phyloP scores from a whole-genome alignment of 2,797 vertebrate species.

The Peromyscus attwateri region DNA sequence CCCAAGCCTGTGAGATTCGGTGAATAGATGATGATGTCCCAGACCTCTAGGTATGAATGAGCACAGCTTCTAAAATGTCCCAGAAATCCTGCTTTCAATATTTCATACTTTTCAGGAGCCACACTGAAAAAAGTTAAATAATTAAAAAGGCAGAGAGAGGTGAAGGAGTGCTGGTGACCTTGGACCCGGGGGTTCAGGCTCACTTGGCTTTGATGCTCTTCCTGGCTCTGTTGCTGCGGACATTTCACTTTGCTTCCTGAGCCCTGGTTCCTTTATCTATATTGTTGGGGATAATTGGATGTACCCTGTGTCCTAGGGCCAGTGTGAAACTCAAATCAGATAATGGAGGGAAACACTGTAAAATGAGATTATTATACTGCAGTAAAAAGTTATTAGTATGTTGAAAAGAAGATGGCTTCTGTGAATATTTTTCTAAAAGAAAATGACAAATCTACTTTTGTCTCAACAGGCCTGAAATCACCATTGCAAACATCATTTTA shows the following conservation, averaged over 20 bases:
- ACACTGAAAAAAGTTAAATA: not conserved
- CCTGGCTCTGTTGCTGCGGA: not conserved
- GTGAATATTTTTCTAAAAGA: slow-evolving; percentile 49
- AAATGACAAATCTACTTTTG: slow-evolving; percentile 30
- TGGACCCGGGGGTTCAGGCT: not conserved
- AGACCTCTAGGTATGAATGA: not conserved
- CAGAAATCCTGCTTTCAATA: not conserved
- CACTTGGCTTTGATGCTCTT: not conserved
- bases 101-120: not conserved
- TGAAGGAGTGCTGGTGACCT: not conserved
- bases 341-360: not conserved
- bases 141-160: not conserved
- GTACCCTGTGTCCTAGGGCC: not conserved
- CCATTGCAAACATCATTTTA: not conserved
- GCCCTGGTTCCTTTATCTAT: not conserved
- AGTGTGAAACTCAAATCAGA: not conserved
- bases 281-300: not conserved
- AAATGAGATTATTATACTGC: not conserved
- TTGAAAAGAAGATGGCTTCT: slow-evolving; percentile 48
- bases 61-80: not conserved
- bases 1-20: not conserved
- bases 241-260: not conserved
- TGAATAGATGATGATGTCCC: not conserved
- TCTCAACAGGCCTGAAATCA: not conserved
- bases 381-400: not conserved